A percentile compares a stretch with the other conserved stretches of the same genome.
phyloP scores from a whole-genome alignment of 2,888 invertebrate genomes.

The Hybos culiciformis region DNA sequence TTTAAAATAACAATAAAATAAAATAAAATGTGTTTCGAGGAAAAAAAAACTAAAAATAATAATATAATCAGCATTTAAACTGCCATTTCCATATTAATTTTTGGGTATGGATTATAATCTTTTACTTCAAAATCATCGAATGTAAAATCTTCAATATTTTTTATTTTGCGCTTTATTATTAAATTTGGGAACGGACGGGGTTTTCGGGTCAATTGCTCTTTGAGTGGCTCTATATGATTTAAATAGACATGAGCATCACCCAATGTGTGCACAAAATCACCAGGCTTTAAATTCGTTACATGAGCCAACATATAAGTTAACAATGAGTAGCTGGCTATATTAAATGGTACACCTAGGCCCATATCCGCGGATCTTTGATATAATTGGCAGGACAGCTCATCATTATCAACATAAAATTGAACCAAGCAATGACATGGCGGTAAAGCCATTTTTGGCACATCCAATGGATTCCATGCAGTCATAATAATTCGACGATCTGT shows the following conservation, averaged over 20 bases:
- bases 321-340: slow-evolving; percentile 91
- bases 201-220: slow-evolving; percentile 61
- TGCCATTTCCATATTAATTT: slow-evolving; percentile 77
- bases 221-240: slow-evolving; percentile 75
- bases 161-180: slow-evolving; percentile 56
- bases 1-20: too few relatives aligned
- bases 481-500: slow-evolving; percentile 81
- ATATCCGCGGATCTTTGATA: slow-evolving; percentile 97
- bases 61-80: slow-evolving; percentile 17
- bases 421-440: slow-evolving; percentile 93
- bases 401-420: slow-evolving; percentile 81
- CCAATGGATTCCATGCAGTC: slow-evolving; percentile 89
- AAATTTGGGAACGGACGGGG: slow-evolving; percentile 76
- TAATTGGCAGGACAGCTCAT: slow-evolving; percentile 77
- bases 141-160: slow-evolving; percentile 73
- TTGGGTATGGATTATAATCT: slow-evolving; percentile 76
- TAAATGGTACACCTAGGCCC: slow-evolving; percentile 97
- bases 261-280: slow-evolving; percentile 86
- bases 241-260: slow-evolving; percentile 93
- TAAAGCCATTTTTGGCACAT: slow-evolving; percentile 81
- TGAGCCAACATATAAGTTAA: slow-evolving; percentile 94
- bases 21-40: too few relatives aligned
- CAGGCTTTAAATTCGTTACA: slow-evolving; percentile 78
- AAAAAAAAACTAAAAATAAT: neutral
- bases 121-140: slow-evolving; percentile 74